Evolutionary conservation across 2,113 vertebrate genomes (phyloP).

Genomic region (Lonchura striata): DNA sequence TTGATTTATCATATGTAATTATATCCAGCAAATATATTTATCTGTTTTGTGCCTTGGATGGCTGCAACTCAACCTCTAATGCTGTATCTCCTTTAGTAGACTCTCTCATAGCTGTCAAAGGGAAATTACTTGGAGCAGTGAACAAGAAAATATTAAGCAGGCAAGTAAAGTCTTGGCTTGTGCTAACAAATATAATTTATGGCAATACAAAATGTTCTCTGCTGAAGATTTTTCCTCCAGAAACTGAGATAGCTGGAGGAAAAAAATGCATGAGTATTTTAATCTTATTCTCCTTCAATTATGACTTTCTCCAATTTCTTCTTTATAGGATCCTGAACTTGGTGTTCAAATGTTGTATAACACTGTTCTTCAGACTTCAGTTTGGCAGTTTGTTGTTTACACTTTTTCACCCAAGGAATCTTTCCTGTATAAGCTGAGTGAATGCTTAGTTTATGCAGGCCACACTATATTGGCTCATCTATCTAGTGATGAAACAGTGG

Average conservation of each 20-base stretch:
- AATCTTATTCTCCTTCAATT: background rate
- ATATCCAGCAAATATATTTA: background rate
- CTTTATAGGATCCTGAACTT: background rate
- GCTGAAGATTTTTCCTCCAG: background rate
- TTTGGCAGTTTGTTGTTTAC: background rate
- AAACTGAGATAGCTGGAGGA: background rate
- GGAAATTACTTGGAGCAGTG: background rate
- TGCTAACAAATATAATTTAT: background rate
- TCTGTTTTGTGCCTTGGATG: background rate
- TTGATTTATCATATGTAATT: background rate
- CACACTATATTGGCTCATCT: background rate
- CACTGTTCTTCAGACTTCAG: background rate
- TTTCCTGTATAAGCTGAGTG: background rate
- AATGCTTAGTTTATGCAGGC: background rate
- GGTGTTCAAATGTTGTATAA: background rate
- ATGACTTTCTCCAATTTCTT: background rate
- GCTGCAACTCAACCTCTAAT: background rate
- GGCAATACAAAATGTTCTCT: background rate
- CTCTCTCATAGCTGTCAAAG: background rate
- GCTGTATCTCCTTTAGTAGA: background rate
- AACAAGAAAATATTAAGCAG: background rate
- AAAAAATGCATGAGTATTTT: background rate
- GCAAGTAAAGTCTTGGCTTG: background rate
- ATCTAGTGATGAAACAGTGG: background rate
- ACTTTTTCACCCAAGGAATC: background rate